These are phyloP conservation scores for Iguana delicatissima DNA, from an alignment of 2,797 vertebrate genomes.

Conservation along the genomic window DNA sequence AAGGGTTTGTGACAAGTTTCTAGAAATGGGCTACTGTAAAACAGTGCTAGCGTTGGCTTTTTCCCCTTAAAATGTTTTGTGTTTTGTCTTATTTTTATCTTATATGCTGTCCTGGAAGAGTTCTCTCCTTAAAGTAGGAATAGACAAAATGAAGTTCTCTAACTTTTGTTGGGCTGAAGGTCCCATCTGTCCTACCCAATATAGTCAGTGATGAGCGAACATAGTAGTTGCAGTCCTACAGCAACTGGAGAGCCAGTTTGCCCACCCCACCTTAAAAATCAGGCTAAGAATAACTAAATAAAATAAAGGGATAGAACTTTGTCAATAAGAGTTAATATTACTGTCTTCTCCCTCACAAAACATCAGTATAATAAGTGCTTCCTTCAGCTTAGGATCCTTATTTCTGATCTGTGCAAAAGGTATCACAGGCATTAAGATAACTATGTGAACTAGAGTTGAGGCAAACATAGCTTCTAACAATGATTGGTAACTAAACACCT, in stretches of 20 bases:
- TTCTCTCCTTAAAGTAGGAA: too few species aligned
- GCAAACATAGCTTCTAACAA: neutral
- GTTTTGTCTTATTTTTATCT: too few species aligned
- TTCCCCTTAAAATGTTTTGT: neutral
- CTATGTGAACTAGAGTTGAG: neutral
- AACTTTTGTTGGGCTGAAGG: too few species aligned
- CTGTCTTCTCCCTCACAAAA: too few species aligned
- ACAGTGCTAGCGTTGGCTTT: neutral
- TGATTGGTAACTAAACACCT: neutral
- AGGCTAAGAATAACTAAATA: too few species aligned
- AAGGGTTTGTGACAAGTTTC: neutral
- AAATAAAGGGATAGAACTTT: too few species aligned
- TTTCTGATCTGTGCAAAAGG: neutral
- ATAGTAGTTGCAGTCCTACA: slow-evolving; percentile 1
- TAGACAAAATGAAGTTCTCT: too few species aligned
- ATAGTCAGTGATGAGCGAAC: too few species aligned
- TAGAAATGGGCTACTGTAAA: neutral
- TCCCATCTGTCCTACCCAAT: too few species aligned
- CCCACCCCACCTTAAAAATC: too few species aligned
- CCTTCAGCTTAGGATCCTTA: neutral
- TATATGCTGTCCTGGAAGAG: too few species aligned
- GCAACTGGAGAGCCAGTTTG: neutral
- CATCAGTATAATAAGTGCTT: neutral
- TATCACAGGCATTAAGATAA: neutral
- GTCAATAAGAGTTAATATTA: neutral